Conservation (phyloP, 2,113 vertebrate genomes). For the Nyctibius bracteatus region DNA sequence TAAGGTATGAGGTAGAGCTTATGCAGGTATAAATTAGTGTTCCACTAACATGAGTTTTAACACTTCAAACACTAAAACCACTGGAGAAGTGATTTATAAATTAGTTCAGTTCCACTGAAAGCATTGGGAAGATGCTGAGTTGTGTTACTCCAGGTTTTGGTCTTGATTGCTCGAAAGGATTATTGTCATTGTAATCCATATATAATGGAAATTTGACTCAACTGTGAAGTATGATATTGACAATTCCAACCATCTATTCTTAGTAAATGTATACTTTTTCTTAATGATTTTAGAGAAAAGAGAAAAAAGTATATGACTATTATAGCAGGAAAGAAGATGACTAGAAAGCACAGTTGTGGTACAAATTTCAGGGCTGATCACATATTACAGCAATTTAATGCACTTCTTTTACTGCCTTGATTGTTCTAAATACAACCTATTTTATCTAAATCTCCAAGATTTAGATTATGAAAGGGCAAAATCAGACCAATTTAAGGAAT, state of each 20-base stretch:
- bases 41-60: background rate
- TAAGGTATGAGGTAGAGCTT: background rate
- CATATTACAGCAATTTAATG: background rate
- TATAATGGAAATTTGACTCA: background rate
- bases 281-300: background rate
- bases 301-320: background rate
- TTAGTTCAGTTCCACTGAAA: background rate
- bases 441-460: background rate
- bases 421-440: background rate
- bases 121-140: background rate
- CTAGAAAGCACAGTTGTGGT: background rate
- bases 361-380: background rate
- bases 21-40: background rate
- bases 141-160: background rate
- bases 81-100: background rate
- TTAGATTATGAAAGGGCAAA: background rate
- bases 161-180: background rate
- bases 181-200: background rate
- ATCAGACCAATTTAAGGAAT: background rate
- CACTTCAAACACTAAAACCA: background rate
- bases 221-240: background rate
- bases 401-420: background rate
- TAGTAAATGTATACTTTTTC: background rate
- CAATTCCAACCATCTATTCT: background rate
- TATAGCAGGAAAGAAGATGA: background rate